Evolutionary conservation across 2,888 invertebrate species (phyloP).

Genomic region (Lasioglossum malachurum): DNA sequence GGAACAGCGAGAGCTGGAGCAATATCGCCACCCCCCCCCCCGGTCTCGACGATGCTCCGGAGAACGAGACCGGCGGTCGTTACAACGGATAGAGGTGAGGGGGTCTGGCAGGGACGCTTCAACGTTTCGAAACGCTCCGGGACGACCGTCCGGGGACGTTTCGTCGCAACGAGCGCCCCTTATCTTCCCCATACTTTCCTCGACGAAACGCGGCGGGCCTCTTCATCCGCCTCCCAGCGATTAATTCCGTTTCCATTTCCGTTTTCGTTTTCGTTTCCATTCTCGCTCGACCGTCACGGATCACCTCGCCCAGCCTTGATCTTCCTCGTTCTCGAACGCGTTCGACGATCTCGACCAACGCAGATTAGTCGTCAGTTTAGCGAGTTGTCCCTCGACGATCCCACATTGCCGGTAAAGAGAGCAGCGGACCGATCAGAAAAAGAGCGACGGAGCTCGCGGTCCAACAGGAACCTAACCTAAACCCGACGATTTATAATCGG

Average conservation of each 20-base stretch:
- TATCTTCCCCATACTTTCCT: slow-evolving; percentile 81
- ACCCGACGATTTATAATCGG: slow-evolving; percentile 81
- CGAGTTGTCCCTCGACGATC: neutral
- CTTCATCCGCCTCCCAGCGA: slow-evolving; percentile 74
- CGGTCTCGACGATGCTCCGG: slow-evolving; percentile 68
- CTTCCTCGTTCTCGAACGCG: neutral
- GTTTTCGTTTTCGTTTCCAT: slow-evolving; percentile 33
- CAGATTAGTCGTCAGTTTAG: neutral
- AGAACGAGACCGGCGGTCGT: slow-evolving; percentile 65
- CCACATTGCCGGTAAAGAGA: neutral
- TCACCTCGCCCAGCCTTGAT: neutral
- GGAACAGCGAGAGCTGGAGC: slow-evolving; percentile 54
- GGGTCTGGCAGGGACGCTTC: slow-evolving; percentile 28
- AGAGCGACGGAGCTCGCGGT: slow-evolving; percentile 9
- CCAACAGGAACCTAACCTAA: neutral
- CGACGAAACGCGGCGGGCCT: slow-evolving; percentile 69
- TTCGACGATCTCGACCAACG: neutral
- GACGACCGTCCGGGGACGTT: slow-evolving; percentile 82
- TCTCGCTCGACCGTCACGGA: neutral
- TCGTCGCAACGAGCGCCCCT: slow-evolving; percentile 83
- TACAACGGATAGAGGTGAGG: slow-evolving; percentile 45
- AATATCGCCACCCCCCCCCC: slow-evolving; percentile 70
- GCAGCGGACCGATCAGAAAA: neutral
- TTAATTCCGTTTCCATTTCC: slow-evolving; percentile 56
- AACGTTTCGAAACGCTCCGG: slow-evolving; percentile 65